These are phyloP conservation scores for Scotopteryx bipunctaria DNA, from an alignment of 2,888 invertebrate species.

Conservation along the genomic window DNA sequence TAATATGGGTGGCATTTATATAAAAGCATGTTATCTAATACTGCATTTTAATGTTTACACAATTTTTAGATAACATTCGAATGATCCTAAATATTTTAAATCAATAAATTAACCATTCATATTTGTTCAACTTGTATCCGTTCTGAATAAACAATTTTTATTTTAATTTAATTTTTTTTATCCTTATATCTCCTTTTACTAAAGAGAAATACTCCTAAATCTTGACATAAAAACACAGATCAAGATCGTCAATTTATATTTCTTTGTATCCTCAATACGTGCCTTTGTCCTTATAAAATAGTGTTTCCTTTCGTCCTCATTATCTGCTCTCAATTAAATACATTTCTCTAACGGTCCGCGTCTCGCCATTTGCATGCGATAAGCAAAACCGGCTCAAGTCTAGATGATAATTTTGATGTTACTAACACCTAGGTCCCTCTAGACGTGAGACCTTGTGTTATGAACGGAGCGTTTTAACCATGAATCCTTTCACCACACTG, in stretches of 20 bases:
- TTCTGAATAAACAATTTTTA: too few relatives aligned
- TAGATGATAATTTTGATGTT: conserved; percentile 17
- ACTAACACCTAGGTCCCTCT: conserved; percentile 17
- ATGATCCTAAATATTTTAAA: too few relatives aligned
- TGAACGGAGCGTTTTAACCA: conserved; percentile 1
- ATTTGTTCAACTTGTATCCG: too few relatives aligned
- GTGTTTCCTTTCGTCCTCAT: conserved; percentile 17
- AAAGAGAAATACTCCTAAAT: too few relatives aligned
- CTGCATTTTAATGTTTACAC: too few relatives aligned
- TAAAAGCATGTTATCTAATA: too few relatives aligned
- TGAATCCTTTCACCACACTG: neutral
- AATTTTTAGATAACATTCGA: too few relatives aligned
- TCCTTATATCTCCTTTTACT: too few relatives aligned
- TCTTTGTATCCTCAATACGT: neutral
- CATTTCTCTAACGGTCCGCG: conserved; percentile 25
- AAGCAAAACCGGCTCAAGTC: conserved; percentile 23
- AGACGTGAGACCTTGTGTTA: neutral
- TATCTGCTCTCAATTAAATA: conserved; percentile 21
- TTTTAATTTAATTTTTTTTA: too few relatives aligned
- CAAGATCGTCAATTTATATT: neutral
- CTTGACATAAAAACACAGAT: too few relatives aligned
- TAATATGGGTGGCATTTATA: too few relatives aligned
- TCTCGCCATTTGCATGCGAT: conserved; percentile 20
- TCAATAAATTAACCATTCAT: too few relatives aligned
- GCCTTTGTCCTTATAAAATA: conserved; percentile 4